A percentile compares a stretch with the other conserved stretches of the same genome.
phyloP scores from a whole-genome alignment of 2,797 vertebrate species.

The Chloroceryle inda region DNA sequence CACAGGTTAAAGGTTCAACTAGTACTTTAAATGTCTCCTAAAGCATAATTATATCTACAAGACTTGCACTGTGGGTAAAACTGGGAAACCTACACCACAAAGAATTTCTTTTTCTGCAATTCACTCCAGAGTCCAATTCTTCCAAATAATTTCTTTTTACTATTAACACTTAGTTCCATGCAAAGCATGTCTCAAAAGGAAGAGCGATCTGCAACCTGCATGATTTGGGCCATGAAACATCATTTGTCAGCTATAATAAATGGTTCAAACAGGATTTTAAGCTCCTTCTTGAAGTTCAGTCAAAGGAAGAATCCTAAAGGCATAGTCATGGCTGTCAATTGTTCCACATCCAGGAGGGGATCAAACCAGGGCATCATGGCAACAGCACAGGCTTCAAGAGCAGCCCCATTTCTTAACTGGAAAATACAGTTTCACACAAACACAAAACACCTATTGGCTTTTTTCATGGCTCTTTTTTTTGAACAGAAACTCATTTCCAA shows the following conservation, averaged over 20 bases:
- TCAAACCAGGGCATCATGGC: background rate
- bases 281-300: background rate
- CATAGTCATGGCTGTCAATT: background rate
- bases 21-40: constrained; percentile 68
- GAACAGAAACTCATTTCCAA: background rate
- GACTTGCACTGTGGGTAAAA: constrained; percentile 59
- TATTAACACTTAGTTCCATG: background rate
- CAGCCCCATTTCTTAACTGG: background rate
- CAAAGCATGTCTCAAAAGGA: background rate
- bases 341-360: background rate
- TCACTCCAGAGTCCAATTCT: background rate
- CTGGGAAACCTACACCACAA: constrained; percentile 4
- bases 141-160: background rate
- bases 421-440: background rate
- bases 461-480: accelerated
- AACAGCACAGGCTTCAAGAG: background rate
- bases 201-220: background rate
- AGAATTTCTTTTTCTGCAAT: constrained; percentile 19
- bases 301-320: background rate
- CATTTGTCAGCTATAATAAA: background rate
- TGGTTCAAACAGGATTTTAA: background rate
- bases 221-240: background rate
- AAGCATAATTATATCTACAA: constrained; percentile 73
- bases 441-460: background rate
- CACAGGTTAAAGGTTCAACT: constrained; percentile 84